A percentile compares a stretch with the other conserved stretches of the same genome.
phyloP scores from a whole-genome alignment of 2,797 vertebrate genomes.

The Bufotes viridis region DNA sequence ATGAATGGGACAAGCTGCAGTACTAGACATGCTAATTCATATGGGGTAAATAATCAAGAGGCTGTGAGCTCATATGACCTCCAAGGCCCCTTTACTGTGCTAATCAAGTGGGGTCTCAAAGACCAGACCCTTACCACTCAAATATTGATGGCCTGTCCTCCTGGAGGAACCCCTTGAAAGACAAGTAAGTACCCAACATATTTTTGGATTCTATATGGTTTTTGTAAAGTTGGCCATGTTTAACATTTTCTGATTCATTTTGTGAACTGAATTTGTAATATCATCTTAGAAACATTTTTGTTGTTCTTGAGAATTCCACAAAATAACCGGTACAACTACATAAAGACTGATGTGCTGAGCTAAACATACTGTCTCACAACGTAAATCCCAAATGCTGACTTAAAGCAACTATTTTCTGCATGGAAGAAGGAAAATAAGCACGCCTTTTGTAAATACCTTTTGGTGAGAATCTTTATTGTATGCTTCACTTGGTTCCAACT shows the following conservation, averaged over 20 bases:
- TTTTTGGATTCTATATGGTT: too few relatives aligned
- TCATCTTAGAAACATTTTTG: neutral
- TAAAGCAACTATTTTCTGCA: neutral
- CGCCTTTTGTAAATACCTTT: neutral
- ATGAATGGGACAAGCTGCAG: too few relatives aligned
- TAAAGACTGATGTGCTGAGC: neutral
- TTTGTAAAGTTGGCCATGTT: neutral
- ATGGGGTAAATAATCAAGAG: too few relatives aligned
- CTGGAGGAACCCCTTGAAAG: too few relatives aligned
- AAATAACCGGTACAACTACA: neutral
- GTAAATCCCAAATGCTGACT: neutral
- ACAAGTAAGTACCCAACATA: too few relatives aligned
- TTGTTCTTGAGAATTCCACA: neutral
- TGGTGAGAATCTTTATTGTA: slow-evolving; percentile 57
- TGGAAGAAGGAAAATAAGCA: slow-evolving; percentile 16
- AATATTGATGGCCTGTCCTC: too few relatives aligned
- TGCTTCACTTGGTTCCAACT: slow-evolving; percentile 52
- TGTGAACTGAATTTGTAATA: neutral
- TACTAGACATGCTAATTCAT: too few relatives aligned
- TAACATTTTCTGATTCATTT: neutral
- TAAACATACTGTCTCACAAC: slow-evolving; percentile 23
- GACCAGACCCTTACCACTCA: too few relatives aligned
- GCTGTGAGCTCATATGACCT: too few relatives aligned
- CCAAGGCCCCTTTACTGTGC: too few relatives aligned
- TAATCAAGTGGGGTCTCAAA: too few relatives aligned